phyloP scores from a whole-genome alignment of 2,888 invertebrate genomes.

The Toxonevra muliebris region DNA sequence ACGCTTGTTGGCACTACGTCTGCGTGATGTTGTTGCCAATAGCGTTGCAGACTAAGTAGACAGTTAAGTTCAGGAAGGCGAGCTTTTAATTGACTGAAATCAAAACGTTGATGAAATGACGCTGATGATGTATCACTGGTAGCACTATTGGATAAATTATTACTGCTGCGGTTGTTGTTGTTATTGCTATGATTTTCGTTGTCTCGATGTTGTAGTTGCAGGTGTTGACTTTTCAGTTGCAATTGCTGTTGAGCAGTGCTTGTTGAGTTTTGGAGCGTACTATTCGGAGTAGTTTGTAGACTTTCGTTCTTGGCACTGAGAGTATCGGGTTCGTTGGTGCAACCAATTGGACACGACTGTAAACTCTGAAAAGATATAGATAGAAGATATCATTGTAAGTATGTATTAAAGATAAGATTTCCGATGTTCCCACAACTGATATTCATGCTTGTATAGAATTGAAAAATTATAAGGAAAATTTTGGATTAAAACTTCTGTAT shows the following conservation, averaged over 20 bases:
- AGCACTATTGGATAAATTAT: constrained; percentile 43
- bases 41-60: constrained; percentile 59
- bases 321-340: constrained; percentile 61
- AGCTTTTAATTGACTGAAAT: constrained; percentile 73
- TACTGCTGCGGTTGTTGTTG: constrained; percentile 37
- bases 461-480: too few species aligned
- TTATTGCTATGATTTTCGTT: constrained; percentile 34
- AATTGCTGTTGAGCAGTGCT: constrained; percentile 45
- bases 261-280: constrained; percentile 55
- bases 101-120: constrained; percentile 63
- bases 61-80: constrained; percentile 71
- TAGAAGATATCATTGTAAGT: not conserved
- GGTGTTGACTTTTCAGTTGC: constrained; percentile 39
- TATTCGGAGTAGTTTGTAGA: constrained; percentile 54
- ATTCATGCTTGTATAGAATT: not conserved
- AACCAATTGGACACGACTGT: constrained; percentile 73
- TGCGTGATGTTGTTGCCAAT: constrained; percentile 52
- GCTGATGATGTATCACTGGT: constrained; percentile 58
- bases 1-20: constrained; percentile 1
- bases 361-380: constrained; percentile 69
- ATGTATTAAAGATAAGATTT: not conserved
- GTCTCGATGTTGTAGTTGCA: constrained; percentile 22
- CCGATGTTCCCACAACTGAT: not conserved
- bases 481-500: too few species aligned
- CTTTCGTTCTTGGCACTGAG: constrained; percentile 59